A percentile compares a stretch with the other conserved stretches of the same genome.
Conservation (phyloP, 2,113 vertebrate species). For the Octodon degus region DNA sequence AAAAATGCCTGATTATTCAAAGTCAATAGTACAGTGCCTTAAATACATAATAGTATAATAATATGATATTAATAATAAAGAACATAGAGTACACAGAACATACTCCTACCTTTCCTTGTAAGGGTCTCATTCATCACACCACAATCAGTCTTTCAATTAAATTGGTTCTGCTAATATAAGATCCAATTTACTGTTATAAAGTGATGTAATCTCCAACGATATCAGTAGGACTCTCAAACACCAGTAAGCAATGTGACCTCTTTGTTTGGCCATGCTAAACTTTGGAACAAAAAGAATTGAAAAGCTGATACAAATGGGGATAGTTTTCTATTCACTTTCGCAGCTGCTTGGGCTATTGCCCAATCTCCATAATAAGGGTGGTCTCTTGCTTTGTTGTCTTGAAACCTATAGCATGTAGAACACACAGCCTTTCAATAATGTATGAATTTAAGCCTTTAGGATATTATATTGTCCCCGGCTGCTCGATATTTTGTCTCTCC, state of each 20-base stretch:
- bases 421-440: background rate
- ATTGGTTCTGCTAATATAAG: background rate
- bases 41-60: background rate
- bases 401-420: conserved; percentile 19
- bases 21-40: background rate
- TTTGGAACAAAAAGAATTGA: conserved; percentile 51
- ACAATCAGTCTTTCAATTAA: conserved; percentile 29
- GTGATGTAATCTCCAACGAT: conserved; percentile 9
- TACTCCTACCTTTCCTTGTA: background rate
- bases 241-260: conserved; percentile 18
- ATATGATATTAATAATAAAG: background rate
- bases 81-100: background rate
- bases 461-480: background rate
- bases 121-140: background rate
- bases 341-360: conserved; percentile 65
- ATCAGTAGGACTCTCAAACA: conserved; percentile 38
- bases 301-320: background rate
- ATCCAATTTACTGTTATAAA: background rate
- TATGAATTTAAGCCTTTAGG: background rate
- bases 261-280: conserved; percentile 37
- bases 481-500: background rate
- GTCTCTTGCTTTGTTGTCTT: background rate
- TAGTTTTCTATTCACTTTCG: conserved; percentile 37
- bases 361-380: background rate
- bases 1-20: conserved; percentile 54